Conservation (phyloP, 2,888 invertebrate genomes). For the Sesia bembeciformis region DNA sequence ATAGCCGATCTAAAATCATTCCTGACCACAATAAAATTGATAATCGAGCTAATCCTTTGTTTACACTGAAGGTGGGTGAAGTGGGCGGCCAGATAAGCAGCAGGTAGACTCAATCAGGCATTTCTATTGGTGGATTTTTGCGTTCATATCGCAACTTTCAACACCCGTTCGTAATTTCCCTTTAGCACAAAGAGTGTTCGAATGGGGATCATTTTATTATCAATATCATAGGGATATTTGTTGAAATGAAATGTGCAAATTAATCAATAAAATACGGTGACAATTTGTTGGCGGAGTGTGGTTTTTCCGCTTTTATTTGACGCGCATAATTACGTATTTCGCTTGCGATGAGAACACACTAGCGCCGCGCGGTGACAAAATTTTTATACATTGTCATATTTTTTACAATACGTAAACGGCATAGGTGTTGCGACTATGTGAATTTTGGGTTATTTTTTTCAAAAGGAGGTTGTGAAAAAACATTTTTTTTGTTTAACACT, state of each 20-base stretch:
- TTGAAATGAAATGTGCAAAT: constrained; percentile 16
- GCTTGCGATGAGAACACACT: background rate
- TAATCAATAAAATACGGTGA: constrained; percentile 14
- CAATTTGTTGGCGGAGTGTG: background rate
- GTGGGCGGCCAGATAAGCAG: constrained; percentile 57
- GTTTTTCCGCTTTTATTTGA: background rate
- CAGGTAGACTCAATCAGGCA: constrained; percentile 38
- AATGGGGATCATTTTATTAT: constrained; percentile 20
- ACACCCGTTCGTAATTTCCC: constrained; percentile 15
- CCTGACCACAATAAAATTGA: constrained; percentile 55
- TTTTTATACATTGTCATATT: too few species aligned
- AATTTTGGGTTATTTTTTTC: too few species aligned
- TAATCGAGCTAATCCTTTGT: constrained; percentile 61
- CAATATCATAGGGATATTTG: constrained; percentile 17
- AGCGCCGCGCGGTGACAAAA: background rate
- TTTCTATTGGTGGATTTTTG: constrained; percentile 48
- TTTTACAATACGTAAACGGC: too few species aligned
- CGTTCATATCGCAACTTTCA: constrained; percentile 23
- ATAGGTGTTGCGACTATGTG: too few species aligned
- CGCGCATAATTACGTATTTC: background rate
- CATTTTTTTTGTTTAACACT: too few species aligned
- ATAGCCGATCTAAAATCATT: constrained; percentile 45
- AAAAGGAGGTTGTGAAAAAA: too few species aligned
- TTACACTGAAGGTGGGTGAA: constrained; percentile 59
- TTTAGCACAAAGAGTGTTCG: constrained; percentile 3